Conservation (phyloP, 2,113 vertebrate genomes). For the Laticauda colubrina region DNA sequence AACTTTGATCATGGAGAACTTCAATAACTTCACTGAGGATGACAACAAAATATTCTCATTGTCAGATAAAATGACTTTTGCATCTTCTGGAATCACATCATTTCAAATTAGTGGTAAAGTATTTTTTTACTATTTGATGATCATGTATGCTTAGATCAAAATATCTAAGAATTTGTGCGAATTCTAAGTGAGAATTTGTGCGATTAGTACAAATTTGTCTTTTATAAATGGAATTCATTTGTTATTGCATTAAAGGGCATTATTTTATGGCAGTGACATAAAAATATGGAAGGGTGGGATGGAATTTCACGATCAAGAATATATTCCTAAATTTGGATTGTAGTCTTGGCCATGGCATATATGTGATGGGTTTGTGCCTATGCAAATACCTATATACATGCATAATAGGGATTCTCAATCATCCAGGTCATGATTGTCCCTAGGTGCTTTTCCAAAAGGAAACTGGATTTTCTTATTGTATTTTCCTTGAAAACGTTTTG, state of each 20-base stretch:
- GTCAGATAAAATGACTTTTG: conserved; percentile 52
- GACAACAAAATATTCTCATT: conserved; percentile 7
- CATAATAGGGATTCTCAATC: too few relatives aligned
- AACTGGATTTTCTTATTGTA: too few relatives aligned
- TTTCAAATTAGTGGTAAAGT: conserved; percentile 73
- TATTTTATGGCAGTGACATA: conserved; percentile 34
- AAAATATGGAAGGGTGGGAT: conserved; percentile 13
- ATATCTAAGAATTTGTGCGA: not conserved
- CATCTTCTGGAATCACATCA: conserved; percentile 47
- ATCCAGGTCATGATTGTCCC: too few relatives aligned
- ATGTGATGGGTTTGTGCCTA: not conserved
- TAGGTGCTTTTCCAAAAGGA: too few relatives aligned
- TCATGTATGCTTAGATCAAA: conserved; percentile 2
- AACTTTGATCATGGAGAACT: conserved; percentile 51
- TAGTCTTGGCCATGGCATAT: too few relatives aligned
- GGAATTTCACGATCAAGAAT: not conserved
- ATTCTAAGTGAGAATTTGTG: not conserved
- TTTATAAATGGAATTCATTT: conserved; percentile 27
- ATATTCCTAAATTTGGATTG: not conserved
- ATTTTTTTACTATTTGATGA: conserved; percentile 6
- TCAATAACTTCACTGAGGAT: conserved; percentile 37
- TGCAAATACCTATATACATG: not conserved
- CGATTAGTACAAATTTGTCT: not conserved
- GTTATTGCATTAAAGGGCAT: conserved; percentile 26
- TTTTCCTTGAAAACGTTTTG: too few relatives aligned